phyloP scores from a whole-genome alignment of 2,797 vertebrate species.

The Macrochelys suwanniensis region DNA sequence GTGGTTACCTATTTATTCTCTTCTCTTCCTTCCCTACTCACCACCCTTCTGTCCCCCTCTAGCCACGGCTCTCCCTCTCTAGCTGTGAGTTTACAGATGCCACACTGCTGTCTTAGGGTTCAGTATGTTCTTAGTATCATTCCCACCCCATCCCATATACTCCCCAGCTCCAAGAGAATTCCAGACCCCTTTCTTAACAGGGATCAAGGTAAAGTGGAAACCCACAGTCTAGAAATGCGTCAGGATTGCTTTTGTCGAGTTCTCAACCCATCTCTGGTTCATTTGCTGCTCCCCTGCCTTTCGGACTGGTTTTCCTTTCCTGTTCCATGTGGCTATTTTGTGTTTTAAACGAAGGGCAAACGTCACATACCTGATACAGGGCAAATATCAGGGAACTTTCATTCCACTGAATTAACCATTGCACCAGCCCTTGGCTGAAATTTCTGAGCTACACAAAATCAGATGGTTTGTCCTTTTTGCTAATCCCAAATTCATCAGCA shows the following conservation, averaged over 20 bases:
- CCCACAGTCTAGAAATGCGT: background rate
- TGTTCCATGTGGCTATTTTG: background rate
- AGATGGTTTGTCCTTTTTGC: background rate
- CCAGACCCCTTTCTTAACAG: background rate
- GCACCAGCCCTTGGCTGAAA: background rate
- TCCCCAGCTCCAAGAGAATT: background rate
- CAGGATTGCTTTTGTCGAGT: background rate
- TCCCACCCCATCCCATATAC: background rate
- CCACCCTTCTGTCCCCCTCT: slow-evolving; percentile 71
- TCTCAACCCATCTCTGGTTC: background rate
- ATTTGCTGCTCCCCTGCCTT: background rate
- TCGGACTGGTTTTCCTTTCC: background rate
- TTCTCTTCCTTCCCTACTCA: slow-evolving; percentile 48
- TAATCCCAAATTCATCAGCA: background rate
- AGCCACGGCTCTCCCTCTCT: background rate
- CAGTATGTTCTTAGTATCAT: background rate
- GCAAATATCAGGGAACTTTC: background rate
- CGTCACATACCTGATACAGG: background rate
- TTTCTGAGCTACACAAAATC: background rate
- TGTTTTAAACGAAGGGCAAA: background rate
- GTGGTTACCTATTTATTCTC: background rate
- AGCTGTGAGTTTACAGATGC: background rate
- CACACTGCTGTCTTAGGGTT: background rate
- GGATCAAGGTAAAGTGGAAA: background rate
- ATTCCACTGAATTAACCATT: background rate